Percentiles rank a stretch among this genome's conserved stretches.
These are phyloP conservation scores for Eunapius fragilis DNA, from an alignment of 37 sponge, comb jelly and placozoan species.

Conservation along the genomic window DNA sequence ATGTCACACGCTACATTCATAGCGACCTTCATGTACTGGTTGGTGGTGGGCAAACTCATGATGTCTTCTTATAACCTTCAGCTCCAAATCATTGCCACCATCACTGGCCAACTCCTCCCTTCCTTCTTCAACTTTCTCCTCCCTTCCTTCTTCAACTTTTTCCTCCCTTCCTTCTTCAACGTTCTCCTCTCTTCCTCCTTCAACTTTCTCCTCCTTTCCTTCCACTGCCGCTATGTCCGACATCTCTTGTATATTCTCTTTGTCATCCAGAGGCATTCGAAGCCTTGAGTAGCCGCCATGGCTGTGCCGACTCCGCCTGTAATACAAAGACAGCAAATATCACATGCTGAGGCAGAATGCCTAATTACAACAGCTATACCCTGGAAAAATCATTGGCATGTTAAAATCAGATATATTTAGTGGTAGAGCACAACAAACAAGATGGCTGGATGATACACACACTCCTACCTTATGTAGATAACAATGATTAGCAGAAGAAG, in stretches of 20 bases:
- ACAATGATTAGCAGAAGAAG: not conserved
- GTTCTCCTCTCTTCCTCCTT: not conserved
- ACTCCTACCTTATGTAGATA: not conserved
- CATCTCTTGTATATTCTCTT: too few species aligned
- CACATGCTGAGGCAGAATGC: too few species aligned
- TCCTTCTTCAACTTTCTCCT: too few species aligned
- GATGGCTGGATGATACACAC: too few species aligned
- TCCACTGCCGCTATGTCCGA: too few species aligned
- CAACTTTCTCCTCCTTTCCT: not conserved
- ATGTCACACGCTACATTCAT: too few species aligned
- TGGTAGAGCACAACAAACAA: not conserved
- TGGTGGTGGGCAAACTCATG: not conserved
- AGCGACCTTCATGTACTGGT: not conserved
- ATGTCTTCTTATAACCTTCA: not conserved
- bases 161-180: not conserved
- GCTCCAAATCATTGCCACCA: not conserved
- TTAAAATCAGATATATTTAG: not conserved
- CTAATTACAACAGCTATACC: too few species aligned
- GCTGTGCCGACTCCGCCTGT: too few species aligned
- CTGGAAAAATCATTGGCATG: too few species aligned
- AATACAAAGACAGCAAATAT: too few species aligned
- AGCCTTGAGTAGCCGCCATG: too few species aligned
- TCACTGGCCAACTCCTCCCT: not conserved
- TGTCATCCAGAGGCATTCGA: too few species aligned
- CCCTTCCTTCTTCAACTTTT: not conserved